Evolutionary conservation across 2,113 vertebrate genomes (phyloP), one percentile per base, ranked within the genome.

Genomic region (Speoplatyrhinus poulsoni): DNA sequence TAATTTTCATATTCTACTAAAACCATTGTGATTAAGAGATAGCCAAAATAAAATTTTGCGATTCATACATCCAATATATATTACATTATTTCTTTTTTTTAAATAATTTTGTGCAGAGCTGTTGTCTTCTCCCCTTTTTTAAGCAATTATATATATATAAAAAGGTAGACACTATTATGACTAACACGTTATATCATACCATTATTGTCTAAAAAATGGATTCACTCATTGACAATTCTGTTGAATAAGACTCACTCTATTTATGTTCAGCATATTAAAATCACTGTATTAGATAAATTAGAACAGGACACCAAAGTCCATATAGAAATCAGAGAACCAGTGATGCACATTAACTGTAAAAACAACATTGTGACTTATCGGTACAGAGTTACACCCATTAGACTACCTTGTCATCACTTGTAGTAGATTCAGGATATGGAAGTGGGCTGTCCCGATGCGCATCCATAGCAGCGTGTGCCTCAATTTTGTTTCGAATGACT

Each of bases 391-490:
- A 15, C 61, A 60, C 15, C 36, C 3, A 60, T 70, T 81, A 26
- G 26, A 26, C 26, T 26, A 94, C 97, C 97, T 98, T 98, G 84
- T 99, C 98, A 67, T 99, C 97, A 90, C 81, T 96, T 75, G 98
- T 99, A 19, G 98, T 99, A 55, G 98, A 99, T 78, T 99, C 98
- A 3, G 98, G 98, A 82, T 96, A 96, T 91, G 97, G 98, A 90
- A 98, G 94, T 79, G 97, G 97, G 80, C 98, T 98, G 74, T 95
- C 94, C 79, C 96, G 93, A 82, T 98, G 96, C 73, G 93, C 92
- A 82, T 95, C 96, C 62, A 95, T 89, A 83, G 94, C 83, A 26
- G 94, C 85, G 56, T 94, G 92, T 62, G 95, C 95, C 89, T 96
- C 97, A 46, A 91, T 95, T 94, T 98, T 98, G 91, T 93, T 96